These are phyloP conservation scores for Myanophis thanlyinensis DNA, from an alignment of 2,113 vertebrate species.

Conservation along the genomic window DNA sequence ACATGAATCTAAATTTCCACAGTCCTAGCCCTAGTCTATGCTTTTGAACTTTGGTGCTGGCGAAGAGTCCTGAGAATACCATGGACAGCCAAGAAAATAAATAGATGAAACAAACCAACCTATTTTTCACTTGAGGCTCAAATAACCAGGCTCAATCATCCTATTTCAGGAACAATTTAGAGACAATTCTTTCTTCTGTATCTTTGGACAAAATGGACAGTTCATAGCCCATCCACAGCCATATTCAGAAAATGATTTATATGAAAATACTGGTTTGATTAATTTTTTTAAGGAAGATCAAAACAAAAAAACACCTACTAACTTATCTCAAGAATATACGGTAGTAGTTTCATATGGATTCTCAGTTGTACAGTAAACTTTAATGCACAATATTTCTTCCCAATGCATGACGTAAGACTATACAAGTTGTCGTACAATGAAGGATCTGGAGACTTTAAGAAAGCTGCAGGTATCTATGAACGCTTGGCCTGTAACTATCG, in stretches of 20 bases:
- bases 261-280: background rate
- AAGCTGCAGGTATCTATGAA: background rate
- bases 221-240: background rate
- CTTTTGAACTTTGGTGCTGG: background rate
- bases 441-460: background rate
- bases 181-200: slow-evolving; percentile 7
- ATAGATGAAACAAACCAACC: background rate
- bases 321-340: background rate
- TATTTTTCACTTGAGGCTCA: background rate
- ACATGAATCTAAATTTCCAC: background rate
- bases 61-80: background rate
- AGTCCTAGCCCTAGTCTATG: background rate
- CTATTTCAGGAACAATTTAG: background rate
- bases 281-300: background rate
- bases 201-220: background rate
- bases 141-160: background rate
- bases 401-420: background rate
- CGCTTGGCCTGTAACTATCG: background rate
- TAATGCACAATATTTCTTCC: background rate
- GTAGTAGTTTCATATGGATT: background rate
- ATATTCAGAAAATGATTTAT: background rate
- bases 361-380: background rate
- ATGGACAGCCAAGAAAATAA: background rate
- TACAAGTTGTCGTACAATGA: background rate
- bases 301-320: background rate